Percentiles rank a stretch among this genome's conserved stretches.
phyloP scores from a whole-genome alignment of 2,888 invertebrate genomes.

The Drosophila dives region DNA sequence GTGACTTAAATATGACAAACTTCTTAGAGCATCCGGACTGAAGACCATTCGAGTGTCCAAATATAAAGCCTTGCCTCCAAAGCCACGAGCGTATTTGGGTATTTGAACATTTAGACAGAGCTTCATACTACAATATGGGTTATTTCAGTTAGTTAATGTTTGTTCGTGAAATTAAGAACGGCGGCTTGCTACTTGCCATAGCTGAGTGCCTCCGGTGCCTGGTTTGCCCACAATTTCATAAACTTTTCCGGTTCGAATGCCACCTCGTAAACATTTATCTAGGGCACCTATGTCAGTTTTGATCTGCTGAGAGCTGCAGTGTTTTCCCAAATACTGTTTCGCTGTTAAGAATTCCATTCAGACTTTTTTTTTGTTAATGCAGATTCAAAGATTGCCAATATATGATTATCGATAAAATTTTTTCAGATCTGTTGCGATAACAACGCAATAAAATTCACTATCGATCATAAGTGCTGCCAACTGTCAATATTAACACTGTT shows the following conservation, averaged over 20 bases:
- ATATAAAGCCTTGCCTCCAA: constrained; percentile 53
- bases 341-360: constrained; percentile 20
- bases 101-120: constrained; percentile 65
- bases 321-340: background rate
- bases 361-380: background rate
- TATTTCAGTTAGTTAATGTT: background rate
- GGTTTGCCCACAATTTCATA: constrained; percentile 61
- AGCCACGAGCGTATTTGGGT: constrained; percentile 37
- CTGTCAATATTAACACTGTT: background rate
- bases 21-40: constrained; percentile 43
- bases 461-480: constrained; percentile 5
- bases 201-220: constrained; percentile 58
- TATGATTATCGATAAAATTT: background rate
- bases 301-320: constrained; percentile 27
- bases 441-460: background rate
- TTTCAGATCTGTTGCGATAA: background rate
- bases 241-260: constrained; percentile 46
- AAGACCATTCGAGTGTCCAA: constrained; percentile 60
- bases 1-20: constrained; percentile 19
- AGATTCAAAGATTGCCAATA: background rate
- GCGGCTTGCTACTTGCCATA: constrained; percentile 45
- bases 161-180: background rate
- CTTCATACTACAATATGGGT: constrained; percentile 39
- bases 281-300: constrained; percentile 37
- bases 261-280: constrained; percentile 51